phyloP scores from a whole-genome alignment of 2,797 vertebrate species.

The Falco naumanni region DNA sequence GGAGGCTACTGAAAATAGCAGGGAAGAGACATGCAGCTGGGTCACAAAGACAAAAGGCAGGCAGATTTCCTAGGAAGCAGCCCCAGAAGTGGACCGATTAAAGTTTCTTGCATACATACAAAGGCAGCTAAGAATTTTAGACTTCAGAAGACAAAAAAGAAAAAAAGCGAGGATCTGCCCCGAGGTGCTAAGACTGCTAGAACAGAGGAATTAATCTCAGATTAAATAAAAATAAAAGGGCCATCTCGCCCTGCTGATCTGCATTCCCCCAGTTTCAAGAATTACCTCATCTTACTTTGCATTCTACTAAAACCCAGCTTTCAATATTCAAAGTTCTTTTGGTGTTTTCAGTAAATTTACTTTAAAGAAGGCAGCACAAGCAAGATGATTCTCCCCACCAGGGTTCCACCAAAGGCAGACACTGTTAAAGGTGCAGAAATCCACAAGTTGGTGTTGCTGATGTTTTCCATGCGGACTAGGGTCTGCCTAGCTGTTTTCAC shows the following conservation, averaged over 20 bases:
- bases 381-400: not conserved
- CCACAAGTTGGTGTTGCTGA: not conserved
- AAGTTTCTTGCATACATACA: not conserved
- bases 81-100: not conserved
- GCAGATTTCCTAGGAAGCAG: not conserved
- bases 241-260: not conserved
- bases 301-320: not conserved
- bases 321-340: not conserved
- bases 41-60: not conserved
- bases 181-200: not conserved
- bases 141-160: not conserved
- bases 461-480: not conserved
- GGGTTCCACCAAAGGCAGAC: not conserved
- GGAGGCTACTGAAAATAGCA: conserved; percentile 39
- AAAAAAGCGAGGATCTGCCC: not conserved
- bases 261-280: not conserved
- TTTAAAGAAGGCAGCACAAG: not conserved
- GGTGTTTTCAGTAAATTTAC: not conserved
- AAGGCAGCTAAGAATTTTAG: not conserved
- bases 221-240: not conserved
- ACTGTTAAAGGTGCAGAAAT: not conserved
- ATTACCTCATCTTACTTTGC: not conserved
- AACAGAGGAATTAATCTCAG: not conserved
- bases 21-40: not conserved
- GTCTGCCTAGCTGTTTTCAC: not conserved